phyloP scores from a whole-genome alignment of 2,797 vertebrate species.

The Glossophaga mutica region DNA sequence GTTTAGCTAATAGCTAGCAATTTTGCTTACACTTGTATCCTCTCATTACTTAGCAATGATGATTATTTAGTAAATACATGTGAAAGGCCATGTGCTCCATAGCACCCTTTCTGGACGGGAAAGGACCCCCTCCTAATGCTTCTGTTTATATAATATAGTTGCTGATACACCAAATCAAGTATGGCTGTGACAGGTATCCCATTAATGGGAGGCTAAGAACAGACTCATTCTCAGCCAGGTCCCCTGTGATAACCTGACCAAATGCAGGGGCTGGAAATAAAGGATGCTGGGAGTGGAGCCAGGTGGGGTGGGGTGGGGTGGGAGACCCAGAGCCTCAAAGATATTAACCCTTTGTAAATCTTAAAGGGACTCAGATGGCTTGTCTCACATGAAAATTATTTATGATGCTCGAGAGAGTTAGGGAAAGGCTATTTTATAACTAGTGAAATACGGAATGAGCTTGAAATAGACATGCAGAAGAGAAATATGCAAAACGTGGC shows the following conservation, averaged over 20 bases:
- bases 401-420: neutral
- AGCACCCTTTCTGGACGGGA: neutral
- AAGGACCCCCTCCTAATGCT: conserved; percentile 3
- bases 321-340: neutral
- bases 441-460: neutral
- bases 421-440: conserved; percentile 9
- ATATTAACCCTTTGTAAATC: conserved; percentile 26
- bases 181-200: conserved; percentile 6
- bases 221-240: neutral
- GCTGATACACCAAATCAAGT: conserved; percentile 39
- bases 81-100: conserved; percentile 49
- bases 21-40: conserved; percentile 60
- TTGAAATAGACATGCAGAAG: neutral
- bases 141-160: conserved; percentile 55
- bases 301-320: neutral
- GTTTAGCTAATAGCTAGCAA: conserved; percentile 61
- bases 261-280: conserved; percentile 15
- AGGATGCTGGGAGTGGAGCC: neutral
- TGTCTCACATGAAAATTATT: conserved; percentile 18
- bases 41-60: conserved; percentile 43
- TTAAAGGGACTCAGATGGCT: conserved; percentile 17
- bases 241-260: neutral
- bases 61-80: conserved; percentile 64
- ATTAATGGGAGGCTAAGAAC: conserved; percentile 1
- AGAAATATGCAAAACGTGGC: neutral